Evolutionary conservation across 2,797 vertebrate species (phyloP), one percentile per base, ranked within the genome.

Genomic region (Melanotaenia parkinsoni): DNA sequence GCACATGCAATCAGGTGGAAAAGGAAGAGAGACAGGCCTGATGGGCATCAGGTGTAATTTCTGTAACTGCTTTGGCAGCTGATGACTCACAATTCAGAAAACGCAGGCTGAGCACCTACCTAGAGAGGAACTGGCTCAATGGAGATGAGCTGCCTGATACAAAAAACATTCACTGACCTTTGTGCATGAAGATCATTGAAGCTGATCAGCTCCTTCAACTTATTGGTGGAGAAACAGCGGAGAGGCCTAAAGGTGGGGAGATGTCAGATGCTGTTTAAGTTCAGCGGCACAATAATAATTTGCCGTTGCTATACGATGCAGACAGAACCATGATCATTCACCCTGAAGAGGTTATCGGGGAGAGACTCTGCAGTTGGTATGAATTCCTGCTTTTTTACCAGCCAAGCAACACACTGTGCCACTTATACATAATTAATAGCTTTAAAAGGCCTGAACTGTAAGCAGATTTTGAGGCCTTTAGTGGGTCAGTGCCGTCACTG

Each of bases 1-100:
- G 66, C 79, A 72, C 81, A 73, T 26, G 80, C 82, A 77, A 81
- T 77, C 90, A 82, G 80, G 92, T 74, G 54, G 90, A 92, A 94
- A 89, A 83, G 51, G 82, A 80, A 77, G 82, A 87, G 89, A 89
- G 89, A 79, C 85, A 53, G 65, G 72, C 82, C 85, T 88, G 91
- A 94, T 93, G 71, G 91, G 83, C 90, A 92, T 94, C 91, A 92
- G 92, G 90, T 93, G 91, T 93, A 91, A 93, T 94, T 93, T 90
- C 43, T 79, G 83, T 91, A 89, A 93, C 88, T 72, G 91, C 84
- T 82, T 81, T 89, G 85, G 88, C 90, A 90, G 85, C 77, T 78
- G 81, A 86, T 93, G 91, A 93, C 87, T 93, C 91, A 85, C 74
- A 74, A 67, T 86, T 85, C 74, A 63, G 80, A 82, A 63, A 78